phyloP scores from a whole-genome alignment of 2,888 invertebrate genomes.

The Prosopocoilus inquinatus region DNA sequence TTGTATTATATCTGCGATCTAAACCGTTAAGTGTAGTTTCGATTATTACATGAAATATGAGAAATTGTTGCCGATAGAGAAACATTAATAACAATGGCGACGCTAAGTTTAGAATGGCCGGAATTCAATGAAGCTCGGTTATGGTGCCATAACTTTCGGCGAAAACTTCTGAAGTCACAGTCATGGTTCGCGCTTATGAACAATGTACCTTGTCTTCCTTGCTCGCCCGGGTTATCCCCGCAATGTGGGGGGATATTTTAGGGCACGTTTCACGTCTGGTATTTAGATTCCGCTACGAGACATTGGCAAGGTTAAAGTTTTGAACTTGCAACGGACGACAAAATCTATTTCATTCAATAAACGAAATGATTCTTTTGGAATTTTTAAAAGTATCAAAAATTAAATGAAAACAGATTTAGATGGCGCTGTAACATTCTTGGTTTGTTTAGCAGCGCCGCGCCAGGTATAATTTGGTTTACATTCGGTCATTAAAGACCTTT shows the following conservation, averaged over 20 bases:
- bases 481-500: too few species aligned
- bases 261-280: background rate
- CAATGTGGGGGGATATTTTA: slow-evolving; percentile 16
- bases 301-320: too few species aligned
- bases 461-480: too few species aligned
- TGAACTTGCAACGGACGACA: too few species aligned
- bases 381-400: too few species aligned
- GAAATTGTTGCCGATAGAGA: slow-evolving; percentile 17
- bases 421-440: too few species aligned
- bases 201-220: slow-evolving; percentile 17
- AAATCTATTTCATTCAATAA: too few species aligned
- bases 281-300: too few species aligned
- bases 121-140: slow-evolving; percentile 21
- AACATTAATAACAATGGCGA: slow-evolving; percentile 20
- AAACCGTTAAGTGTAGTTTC: background rate
- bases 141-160: slow-evolving; percentile 17
- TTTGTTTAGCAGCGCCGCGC: too few species aligned
- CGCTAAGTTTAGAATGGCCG: slow-evolving; percentile 21
- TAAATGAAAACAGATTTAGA: too few species aligned
- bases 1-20: background rate
- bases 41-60: slow-evolving; percentile 12
- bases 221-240: slow-evolving; percentile 10
- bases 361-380: too few species aligned
- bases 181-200: slow-evolving; percentile 23
- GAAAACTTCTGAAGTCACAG: slow-evolving; percentile 22